phyloP scores from a whole-genome alignment of 2,797 vertebrate genomes.

The Jordanella pulchra region DNA sequence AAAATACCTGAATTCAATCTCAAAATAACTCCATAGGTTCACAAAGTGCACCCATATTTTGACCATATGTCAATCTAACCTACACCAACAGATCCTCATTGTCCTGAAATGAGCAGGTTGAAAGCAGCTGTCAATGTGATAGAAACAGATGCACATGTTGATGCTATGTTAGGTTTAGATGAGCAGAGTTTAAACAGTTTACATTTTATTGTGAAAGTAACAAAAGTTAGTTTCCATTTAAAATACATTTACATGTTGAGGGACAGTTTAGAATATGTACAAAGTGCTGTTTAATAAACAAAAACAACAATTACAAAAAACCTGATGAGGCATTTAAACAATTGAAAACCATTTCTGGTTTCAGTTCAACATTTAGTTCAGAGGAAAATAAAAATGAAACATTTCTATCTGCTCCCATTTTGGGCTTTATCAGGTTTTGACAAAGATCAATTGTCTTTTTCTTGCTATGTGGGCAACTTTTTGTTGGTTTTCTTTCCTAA shows the following conservation, averaged over 20 bases:
- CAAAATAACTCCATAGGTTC: neutral
- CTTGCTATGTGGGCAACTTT: neutral
- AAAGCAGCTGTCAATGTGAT: too few species aligned
- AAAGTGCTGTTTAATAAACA: slow-evolving; percentile 48
- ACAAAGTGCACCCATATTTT: neutral
- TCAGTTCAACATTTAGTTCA: too few species aligned
- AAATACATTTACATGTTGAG: slow-evolving; percentile 5
- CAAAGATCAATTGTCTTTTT: neutral
- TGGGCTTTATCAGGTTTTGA: neutral
- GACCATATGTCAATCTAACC: neutral
- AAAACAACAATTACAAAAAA: neutral
- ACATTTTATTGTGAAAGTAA: slow-evolving; percentile 51
- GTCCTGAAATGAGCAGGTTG: neutral
- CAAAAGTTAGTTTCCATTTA: slow-evolving; percentile 12
- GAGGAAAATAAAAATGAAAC: neutral
- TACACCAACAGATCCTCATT: neutral
- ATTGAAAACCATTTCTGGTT: neutral
- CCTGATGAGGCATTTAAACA: neutral
- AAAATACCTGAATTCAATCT: neutral
- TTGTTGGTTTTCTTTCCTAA: neutral
- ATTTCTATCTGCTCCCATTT: slow-evolving; percentile 39
- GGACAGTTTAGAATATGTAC: slow-evolving; percentile 43
- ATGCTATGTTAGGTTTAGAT: neutral
- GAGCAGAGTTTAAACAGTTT: slow-evolving; percentile 17
- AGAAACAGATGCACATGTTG: too few species aligned